Conservation (phyloP, 1,140 invertebrate species). For the Goniozus legneri region DNA sequence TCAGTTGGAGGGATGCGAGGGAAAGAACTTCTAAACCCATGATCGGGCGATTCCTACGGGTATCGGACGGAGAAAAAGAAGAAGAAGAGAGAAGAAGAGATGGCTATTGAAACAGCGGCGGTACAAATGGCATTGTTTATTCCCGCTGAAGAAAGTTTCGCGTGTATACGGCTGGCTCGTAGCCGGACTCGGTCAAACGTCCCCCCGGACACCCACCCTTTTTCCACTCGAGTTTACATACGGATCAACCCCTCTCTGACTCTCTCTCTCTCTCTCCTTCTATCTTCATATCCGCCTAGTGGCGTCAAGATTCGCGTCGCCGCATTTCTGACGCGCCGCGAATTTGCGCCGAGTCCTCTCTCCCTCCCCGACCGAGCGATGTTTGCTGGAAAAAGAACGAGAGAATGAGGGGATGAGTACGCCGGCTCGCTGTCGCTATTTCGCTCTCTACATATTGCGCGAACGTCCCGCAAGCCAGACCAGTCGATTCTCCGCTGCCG, state of each 20-base stretch:
- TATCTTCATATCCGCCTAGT: too few relatives aligned
- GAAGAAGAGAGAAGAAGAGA: background rate
- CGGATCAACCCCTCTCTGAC: too few relatives aligned
- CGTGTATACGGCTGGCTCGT: conserved; percentile 3
- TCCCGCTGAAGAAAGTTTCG: conserved; percentile 14
- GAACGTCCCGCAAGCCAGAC: conserved; percentile 7
- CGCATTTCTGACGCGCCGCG: conserved; percentile 31
- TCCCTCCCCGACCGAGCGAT: background rate
- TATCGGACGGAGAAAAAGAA: too few relatives aligned
- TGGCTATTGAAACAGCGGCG: too few relatives aligned
- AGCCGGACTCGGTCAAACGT: conserved; percentile 25
- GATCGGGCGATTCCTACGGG: too few relatives aligned
- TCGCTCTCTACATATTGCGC: conserved; percentile 18
- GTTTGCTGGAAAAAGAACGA: too few relatives aligned
- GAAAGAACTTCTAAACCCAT: too few relatives aligned
- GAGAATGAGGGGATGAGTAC: background rate
- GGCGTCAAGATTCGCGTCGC: conserved; percentile 43
- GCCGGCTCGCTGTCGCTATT: conserved; percentile 28
- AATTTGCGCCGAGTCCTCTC: background rate
- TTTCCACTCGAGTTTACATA: background rate
- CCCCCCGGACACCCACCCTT: conserved; percentile 13
- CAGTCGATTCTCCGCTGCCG: background rate
- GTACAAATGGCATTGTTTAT: conserved; percentile 29
- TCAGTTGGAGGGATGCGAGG: too few relatives aligned
- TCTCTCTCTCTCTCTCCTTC: too few relatives aligned